Base-by-base conservation (phyloP, 2,113 vertebrate genomes). In the Pelobates fuscus region DNA sequence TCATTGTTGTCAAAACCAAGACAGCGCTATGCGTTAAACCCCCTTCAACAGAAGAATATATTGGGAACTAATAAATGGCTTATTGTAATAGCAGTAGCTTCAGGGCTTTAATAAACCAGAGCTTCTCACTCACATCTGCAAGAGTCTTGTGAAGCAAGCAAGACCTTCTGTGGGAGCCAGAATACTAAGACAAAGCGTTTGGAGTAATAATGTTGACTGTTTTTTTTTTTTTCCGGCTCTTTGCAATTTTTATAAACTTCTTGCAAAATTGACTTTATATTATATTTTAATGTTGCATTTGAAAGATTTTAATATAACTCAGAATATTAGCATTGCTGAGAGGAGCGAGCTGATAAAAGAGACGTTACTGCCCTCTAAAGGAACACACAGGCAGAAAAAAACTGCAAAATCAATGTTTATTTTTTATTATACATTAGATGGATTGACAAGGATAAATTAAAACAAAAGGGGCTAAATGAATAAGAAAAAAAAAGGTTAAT, bases 241-340 rank as follows among this genome's bases (percentile, higher is more conserved):
- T 60, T 76, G 72, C 72, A 76, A 76, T 76, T 76, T 76, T 76
- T 76, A 76, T 76, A 76, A 76, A 76, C 72, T 76, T 76, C 72
- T 67, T 76, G 63, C 72, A 76, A 67, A 76, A 76, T 76, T 76
- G 72, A 76, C 72, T 76, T 76, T 76, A 76, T 76, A 76, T 76
- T 76, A 76, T 76, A 76, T 76, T 76, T 76, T 76, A 76, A 76
- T 76, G 72, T 67, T 76, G 72, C 72, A 67, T 67, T 76, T 60
- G 72, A 55, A 60, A 54, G 54, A 60, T 76, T 76, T 76, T 76
- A 76, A 76, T 76, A 76, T 67, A 55, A 76, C 66, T 76, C 32
- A 62, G 66, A 67, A 76, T 67, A 76, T 76, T 76, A 76, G 37
- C 64, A 67, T 67, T 76, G 72, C 72, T 76, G 21, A 23, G 15